These are phyloP conservation scores for Mormyrops attenuatus DNA, from an alignment of 2,797 vertebrate species.

Conservation along the genomic window DNA sequence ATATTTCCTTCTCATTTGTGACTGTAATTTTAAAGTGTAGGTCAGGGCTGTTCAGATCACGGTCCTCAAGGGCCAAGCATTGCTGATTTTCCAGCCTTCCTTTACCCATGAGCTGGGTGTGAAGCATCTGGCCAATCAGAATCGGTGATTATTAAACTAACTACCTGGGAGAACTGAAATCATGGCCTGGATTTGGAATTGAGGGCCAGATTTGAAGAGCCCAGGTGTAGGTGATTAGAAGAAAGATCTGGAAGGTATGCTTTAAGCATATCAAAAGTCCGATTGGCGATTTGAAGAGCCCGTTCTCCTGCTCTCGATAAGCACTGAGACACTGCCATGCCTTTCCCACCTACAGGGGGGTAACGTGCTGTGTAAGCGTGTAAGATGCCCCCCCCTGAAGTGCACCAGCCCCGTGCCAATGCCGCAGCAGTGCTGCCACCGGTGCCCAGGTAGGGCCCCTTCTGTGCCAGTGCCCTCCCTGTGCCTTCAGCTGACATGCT, in stretches of 20 bases:
- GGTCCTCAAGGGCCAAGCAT: neutral
- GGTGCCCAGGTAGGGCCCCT: constrained; percentile 61
- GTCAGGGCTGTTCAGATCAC: neutral
- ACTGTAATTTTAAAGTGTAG: neutral
- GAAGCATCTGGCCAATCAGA: neutral
- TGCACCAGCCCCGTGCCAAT: constrained; percentile 63
- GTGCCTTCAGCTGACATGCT: neutral
- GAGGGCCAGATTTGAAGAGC: neutral
- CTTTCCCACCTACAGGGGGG: constrained; percentile 54
- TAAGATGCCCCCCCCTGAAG: constrained; percentile 65
- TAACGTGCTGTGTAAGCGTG: constrained; percentile 67
- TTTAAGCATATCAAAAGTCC: neutral
- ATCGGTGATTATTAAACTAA: neutral
- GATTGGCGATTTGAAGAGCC: neutral
- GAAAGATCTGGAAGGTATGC: neutral
- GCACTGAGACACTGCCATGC: constrained; percentile 11
- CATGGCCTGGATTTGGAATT: neutral
- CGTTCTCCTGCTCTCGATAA: neutral
- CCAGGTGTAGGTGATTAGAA: neutral
- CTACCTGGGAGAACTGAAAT: neutral
- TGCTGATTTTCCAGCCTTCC: neutral
- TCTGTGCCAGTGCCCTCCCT: neutral
- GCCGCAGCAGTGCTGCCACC: constrained; percentile 69
- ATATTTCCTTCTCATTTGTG: neutral
- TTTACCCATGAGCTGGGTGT: neutral